Base-by-base conservation (phyloP, 2,888 invertebrate genomes). In the Apotomis turbidana region DNA sequence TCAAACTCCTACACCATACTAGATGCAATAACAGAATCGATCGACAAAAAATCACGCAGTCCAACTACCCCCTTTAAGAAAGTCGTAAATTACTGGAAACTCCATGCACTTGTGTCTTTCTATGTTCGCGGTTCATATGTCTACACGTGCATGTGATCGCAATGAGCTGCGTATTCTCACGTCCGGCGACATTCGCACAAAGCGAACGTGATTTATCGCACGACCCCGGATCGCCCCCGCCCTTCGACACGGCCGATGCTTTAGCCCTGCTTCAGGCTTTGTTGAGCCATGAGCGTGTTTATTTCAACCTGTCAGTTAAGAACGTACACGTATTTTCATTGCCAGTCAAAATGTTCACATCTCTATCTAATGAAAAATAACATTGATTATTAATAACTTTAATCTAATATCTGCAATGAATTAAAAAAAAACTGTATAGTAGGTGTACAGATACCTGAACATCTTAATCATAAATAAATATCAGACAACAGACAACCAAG, bases 121-220 rank as follows among this genome's bases (percentile, higher is more conserved):
- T 49, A 9, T 10, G 9, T 8, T 49, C 12, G 10, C 9, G 10
- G 6, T 49, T 2, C 0, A 10, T 49, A 49, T 49, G 70, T 54
- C 12, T 63, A 58, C 87, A 87, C 86, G 86, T 87, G 89, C 84
- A 80, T 84, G 82, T 85, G 84, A 85, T 83, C 82, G 78, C 77
- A 78, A 78, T 79, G 78, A 81, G 80, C 80, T 75, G 74, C 74
- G 75, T 70, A 80, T 88, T 89, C 90, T 88, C 90, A 90, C 89
- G 89, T 87, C 81, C 81, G 80, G 71, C 75, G 76, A 77, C 78
- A 76, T 76, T 61, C 71, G 75, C 75, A 77, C 76, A 76, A 80
- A 79, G 78, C 70, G 73, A 75, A 57, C 71, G 74, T 71, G 76
- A 75, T 75, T 75, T 75, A 75, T 75, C 75, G 68, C 66, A 75